Evolutionary conservation across 2,113 vertebrate species (phyloP).

Genomic region (Holacanthus passer): DNA sequence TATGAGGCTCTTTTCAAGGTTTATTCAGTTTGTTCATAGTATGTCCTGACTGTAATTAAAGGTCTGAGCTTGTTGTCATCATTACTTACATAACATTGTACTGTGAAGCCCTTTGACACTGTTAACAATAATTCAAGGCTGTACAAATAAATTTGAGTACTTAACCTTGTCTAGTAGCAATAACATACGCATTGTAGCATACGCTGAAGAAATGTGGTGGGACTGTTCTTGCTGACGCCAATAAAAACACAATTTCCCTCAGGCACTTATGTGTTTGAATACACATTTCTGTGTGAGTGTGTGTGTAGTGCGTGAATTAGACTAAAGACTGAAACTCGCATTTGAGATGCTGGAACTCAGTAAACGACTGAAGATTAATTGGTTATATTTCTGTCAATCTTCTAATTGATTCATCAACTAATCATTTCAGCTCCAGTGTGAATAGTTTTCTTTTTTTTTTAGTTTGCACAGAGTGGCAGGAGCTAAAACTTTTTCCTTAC

Average conservation of each 20-base stretch:
- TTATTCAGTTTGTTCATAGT: not conserved
- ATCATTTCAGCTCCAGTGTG: not conserved
- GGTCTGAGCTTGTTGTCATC: not conserved
- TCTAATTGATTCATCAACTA: not conserved
- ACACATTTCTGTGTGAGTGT: not conserved
- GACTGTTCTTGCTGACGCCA: not conserved
- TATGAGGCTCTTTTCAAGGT: constrained; percentile 2
- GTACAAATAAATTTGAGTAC: not conserved
- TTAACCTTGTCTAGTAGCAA: not conserved
- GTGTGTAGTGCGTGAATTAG: not conserved
- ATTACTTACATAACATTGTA: not conserved
- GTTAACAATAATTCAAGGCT: not conserved
- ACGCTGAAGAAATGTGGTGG: not conserved
- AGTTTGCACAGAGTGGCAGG: not conserved
- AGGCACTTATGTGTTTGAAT: not conserved
- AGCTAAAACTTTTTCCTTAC: not conserved
- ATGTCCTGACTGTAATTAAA: constrained; percentile 4
- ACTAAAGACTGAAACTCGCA: no score
- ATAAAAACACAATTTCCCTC: not conserved
- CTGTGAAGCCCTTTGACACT: not conserved
- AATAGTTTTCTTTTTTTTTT: constrained; percentile 1
- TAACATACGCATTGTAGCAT: not conserved
- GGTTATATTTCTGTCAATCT: not conserved
- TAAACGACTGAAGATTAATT: not conserved
- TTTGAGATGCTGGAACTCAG: not conserved